Conservation (phyloP, 2,797 vertebrate species). For the Ammospiza maritima region DNA sequence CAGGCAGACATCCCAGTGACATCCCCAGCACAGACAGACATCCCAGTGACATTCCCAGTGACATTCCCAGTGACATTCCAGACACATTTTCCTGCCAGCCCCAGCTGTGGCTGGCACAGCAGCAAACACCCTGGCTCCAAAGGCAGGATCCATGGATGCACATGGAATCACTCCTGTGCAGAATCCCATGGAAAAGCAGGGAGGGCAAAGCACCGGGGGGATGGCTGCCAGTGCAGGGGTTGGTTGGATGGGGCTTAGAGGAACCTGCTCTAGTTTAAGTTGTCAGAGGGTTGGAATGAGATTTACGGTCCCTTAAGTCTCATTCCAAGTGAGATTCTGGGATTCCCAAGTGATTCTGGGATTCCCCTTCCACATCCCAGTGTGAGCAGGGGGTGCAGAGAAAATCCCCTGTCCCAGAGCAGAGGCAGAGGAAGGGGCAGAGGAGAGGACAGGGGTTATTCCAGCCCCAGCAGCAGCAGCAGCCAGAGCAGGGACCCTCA, state of each 20-base stretch:
- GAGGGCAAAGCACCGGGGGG: rapidly evolving
- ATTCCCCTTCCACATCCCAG: neutral
- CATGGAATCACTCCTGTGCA: rapidly evolving
- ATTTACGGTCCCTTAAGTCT: neutral
- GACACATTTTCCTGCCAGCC: neutral
- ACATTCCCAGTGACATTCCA: neutral
- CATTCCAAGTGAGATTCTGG: neutral
- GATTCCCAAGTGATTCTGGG: neutral
- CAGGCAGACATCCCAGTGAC: neutral
- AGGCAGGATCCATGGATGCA: neutral
- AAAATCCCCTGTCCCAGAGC: rapidly evolving
- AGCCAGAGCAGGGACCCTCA: rapidly evolving
- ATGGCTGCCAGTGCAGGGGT: neutral
- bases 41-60: neutral
- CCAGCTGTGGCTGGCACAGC: neutral
- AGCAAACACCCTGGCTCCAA: neutral
- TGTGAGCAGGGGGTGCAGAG: rapidly evolving
- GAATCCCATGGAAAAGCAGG: rapidly evolving
- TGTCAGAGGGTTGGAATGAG: neutral
- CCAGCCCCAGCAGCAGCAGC: neutral
- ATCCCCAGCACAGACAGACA: no score
- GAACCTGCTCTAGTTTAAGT: neutral
- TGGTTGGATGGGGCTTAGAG: neutral
- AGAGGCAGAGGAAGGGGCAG: neutral
- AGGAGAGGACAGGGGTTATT: neutral